Base-by-base conservation (phyloP, 2,888 invertebrate species). In the Halictus quadricinctus region DNA sequence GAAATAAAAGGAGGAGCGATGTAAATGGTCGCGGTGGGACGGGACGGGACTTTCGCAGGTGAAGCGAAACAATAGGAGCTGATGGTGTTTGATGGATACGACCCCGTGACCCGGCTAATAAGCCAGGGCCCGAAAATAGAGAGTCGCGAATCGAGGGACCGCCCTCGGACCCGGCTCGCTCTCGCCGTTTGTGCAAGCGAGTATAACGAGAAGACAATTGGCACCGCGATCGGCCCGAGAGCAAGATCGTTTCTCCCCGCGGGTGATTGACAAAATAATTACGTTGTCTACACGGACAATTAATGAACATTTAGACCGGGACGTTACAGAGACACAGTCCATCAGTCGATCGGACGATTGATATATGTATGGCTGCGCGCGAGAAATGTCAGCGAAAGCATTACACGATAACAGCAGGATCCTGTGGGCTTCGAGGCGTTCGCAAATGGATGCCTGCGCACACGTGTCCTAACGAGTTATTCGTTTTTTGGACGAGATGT, bases 51-150 rank as follows among this genome's bases (percentile, higher is more conserved):
- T 29, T 73, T 85, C 87, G 83, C 87, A 88, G 88, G 90, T 90
- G 87, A 89, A 87, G 80, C 91, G 90, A 91, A 91, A 91, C 90
- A 91, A 91, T 91, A 83, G 89, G 81, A 74, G 85, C 86, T 91
- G 90, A 91, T 91, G 90, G 91, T 86, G 88, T 91, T 91, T 91
- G 91, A 91, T 91, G 91, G 91, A 91, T 91, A 89, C 87, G 88
- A 91, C 91, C 91, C 80, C 79, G 70, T 87, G 91, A 88, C 91
- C 91, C 89, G 83, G 82, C 91, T 91, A 91, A 91, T 91, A 91
- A 91, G 91, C 88, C 77, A 0, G 58, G 50, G 80, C 60, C 82
- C 60, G 80, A 86, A 91, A 91, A 91, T 88, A 89, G 91, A 89
- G 86, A 87, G 88, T 72, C 69, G n/a, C 87, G 79, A 54, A 83